A percentile compares a stretch with the other conserved stretches of the same genome.
Evolutionary conservation across 1,140 invertebrate species (phyloP).

Genomic region (Drosophila bocqueti): DNA sequence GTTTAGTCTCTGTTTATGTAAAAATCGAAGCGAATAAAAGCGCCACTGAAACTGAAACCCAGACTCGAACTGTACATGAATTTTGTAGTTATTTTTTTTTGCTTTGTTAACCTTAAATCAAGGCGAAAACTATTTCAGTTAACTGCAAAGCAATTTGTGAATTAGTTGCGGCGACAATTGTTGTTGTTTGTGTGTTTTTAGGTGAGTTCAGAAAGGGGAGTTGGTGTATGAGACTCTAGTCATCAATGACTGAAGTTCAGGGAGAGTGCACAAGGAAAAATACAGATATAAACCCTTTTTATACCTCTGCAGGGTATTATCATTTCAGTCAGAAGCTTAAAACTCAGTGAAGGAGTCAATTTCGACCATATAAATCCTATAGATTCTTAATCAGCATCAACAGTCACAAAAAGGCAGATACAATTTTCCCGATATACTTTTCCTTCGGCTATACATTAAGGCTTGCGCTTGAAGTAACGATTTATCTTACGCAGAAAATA

Average conservation of each 20-base stretch:
- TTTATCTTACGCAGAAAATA: too few species aligned
- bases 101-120: constrained; percentile 71
- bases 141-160: constrained; percentile 68
- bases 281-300: not conserved
- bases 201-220: not conserved
- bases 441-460: too few species aligned
- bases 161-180: constrained; percentile 53
- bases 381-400: not conserved
- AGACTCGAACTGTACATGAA: constrained; percentile 37
- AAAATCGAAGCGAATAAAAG: constrained; percentile 51
- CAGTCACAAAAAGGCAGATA: not conserved
- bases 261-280: not conserved
- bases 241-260: constrained; percentile 34
- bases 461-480: too few species aligned
- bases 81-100: constrained; percentile 16
- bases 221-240: not conserved
- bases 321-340: not conserved
- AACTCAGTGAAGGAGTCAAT: not conserved
- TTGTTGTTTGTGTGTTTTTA: constrained; percentile 14
- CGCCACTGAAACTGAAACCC: constrained; percentile 37
- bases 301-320: not conserved
- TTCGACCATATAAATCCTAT: not conserved
- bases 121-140: constrained; percentile 68
- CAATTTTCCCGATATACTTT: too few species aligned
- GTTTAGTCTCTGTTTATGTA: constrained; percentile 64